Evolutionary conservation across 1,140 invertebrate species (phyloP), one percentile per base, ranked within the genome.

Genomic region (Drosophila tropicalis): DNA sequence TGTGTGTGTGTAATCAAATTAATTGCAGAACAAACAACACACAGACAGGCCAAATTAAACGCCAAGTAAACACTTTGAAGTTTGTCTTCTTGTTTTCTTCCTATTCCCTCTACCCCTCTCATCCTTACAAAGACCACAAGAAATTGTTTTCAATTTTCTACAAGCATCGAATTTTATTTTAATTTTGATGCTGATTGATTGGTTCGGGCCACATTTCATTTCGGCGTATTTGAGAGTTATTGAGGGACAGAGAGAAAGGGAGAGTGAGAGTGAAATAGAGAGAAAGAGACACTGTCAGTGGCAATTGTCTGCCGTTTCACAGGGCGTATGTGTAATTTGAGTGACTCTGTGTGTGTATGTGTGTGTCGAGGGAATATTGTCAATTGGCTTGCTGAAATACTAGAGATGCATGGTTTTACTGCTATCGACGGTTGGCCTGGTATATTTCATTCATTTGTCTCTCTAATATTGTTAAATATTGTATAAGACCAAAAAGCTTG

Each of bases 11-110:
- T 86, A 82, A 87, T 82, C 77, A 87, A 87, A 86, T 86, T 86
- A 86, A 86, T 86, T 86, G 83, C 79, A 76, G 72, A 69, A 79
- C 83, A 86, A 87, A 86, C 84, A 86, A 57, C 73, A 82, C 62
- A 76, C 83, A 86, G 79, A 79, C 83, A 87, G 71, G 69, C 65
- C 60, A 85, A 85, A 85, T 85, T 85, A 85, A 85, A 85, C 71
- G 82, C 82, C 83, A 67, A 76, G 82, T 79, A 86, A 85, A 86
- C 82, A 86, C 82, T 85, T 85, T 86, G 82, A 85, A 81, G 82
- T 85, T 74, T 51, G 22, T 13, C 32, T 15, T 13, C 22, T 15
- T 40, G 44, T 51, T 22, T 22, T 51, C 12, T 22, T 2, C 2
- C 17, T 9, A 1, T 19, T 22, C 15, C 10, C 9, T 4, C 19